Evolutionary conservation across 2,113 vertebrate species (phyloP).

Genomic region (Origma solitaria): DNA sequence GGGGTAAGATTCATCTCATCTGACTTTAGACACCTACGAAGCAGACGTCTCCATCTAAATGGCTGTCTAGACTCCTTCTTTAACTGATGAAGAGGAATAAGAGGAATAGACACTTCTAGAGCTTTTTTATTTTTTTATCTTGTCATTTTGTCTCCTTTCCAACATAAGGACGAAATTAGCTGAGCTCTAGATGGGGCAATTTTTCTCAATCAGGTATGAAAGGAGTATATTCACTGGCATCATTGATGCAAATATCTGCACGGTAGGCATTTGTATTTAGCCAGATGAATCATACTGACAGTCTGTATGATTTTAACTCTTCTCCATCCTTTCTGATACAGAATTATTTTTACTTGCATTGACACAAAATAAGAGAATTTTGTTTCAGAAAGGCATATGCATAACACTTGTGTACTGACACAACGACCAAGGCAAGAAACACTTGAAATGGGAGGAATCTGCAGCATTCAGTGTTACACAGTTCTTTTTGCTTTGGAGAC

Average conservation of each 20-base stretch:
- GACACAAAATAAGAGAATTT: neutral
- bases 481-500: neutral
- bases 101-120: neutral
- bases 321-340: neutral
- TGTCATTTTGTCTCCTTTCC: neutral
- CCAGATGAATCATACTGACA: neutral
- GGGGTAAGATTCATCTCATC: neutral
- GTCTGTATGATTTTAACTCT: neutral
- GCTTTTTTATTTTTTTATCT: neutral
- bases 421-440: neutral
- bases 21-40: neutral
- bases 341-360: neutral
- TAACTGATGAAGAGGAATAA: neutral
- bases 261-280: neutral
- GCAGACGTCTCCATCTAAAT: neutral
- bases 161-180: neutral
- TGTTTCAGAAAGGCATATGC: neutral
- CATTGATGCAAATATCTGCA: neutral
- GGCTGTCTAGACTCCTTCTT: neutral
- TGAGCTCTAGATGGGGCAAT: neutral
- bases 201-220: conserved; percentile 13
- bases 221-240: neutral
- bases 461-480: neutral
- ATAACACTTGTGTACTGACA: neutral
- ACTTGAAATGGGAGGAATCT: neutral